Percentiles rank a stretch among this genome's conserved stretches.
phyloP scores from a whole-genome alignment of 2,888 invertebrate genomes.

The Cheilosia grossa region DNA sequence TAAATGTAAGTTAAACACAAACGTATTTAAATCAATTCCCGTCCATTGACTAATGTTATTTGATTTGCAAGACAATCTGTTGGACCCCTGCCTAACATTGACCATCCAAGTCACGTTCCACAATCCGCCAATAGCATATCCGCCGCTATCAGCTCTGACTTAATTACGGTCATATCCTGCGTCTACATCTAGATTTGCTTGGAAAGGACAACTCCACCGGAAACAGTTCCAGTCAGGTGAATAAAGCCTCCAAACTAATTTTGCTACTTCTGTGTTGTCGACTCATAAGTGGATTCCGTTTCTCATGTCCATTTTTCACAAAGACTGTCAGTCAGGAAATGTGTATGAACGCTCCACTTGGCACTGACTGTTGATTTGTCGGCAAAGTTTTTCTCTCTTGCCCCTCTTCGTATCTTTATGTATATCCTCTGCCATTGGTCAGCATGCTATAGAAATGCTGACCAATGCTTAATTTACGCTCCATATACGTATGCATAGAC shows the following conservation, averaged over 20 bases:
- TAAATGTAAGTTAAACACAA: not conserved
- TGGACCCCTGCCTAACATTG: not conserved
- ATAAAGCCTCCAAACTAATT: conserved; percentile 15
- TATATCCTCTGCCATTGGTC: not conserved
- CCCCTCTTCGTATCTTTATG: not conserved
- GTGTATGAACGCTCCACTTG: not conserved
- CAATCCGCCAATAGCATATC: conserved; percentile 5
- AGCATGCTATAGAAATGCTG: not conserved
- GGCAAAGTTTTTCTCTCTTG: too few species aligned
- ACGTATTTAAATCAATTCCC: not conserved
- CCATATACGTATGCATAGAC: not conserved
- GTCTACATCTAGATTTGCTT: conserved; percentile 5
- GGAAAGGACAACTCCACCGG: conserved; percentile 1
- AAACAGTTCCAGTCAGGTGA: conserved; percentile 44
- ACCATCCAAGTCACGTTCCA: conserved; percentile 14
- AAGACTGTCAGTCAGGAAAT: too few species aligned
- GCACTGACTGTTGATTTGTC: not conserved
- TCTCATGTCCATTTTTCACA: not conserved
- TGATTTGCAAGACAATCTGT: not conserved
- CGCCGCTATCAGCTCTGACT: conserved; percentile 25
- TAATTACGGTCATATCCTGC: conserved; percentile 26
- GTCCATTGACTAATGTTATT: conserved; percentile 3
- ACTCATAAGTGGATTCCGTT: conserved; percentile 22
- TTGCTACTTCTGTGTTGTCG: conserved; percentile 11
- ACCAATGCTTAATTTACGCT: not conserved